Base-by-base conservation (phyloP, 2,888 invertebrate species). In the Phyllotreta striolata region DNA sequence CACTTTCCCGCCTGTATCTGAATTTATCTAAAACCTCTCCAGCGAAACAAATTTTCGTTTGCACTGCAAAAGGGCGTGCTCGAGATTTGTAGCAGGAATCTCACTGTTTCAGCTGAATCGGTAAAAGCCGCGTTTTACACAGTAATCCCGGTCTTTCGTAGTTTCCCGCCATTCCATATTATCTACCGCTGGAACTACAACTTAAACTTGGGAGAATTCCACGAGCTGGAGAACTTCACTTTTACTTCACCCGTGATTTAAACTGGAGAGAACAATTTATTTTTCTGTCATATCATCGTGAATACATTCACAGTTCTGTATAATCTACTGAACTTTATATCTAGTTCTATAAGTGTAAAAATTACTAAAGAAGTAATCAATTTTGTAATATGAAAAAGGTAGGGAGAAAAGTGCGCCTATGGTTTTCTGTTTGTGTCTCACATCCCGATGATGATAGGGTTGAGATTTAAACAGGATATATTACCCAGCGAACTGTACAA, bases 121-220 rank as follows among this genome's bases (percentile, higher is more conserved):
- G 64, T 49, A 54, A 61, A 61, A 64, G 35, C 55, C 52, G 52
- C 64, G 57, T 64, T 64, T 64, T 64, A 64, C 60, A 57, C 43
- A 52, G 61, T 64, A 64, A 64, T 64, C 64, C 44, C 35, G 56
- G 52, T 49, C 39, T 64, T 49, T 64, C 56, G 61, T 64, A 61
- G 64, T 60, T 64, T 55, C 37, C 46, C 35, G 40, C 52, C 51
- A 43, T 64, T 61, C 54, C 57, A 64, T 61, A 64, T 57, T 56
- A 64, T 64, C 64, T 57, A 54, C 56, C 47, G 46, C 46, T 60
- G 57, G 61, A 39, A 56, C 55, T 52, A 56, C 60, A 14, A 38
- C 39, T 35, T 49, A 34, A 10, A 47, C 47, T 47, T 47, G 47
- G 14, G 14, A 47, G 47, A 34, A 6, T 47, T 8, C 47, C 47